Percentiles rank a stretch among this genome's conserved stretches.
Evolutionary conservation across 2,888 invertebrate species (phyloP).

Genomic region (Heteropelma amictum): DNA sequence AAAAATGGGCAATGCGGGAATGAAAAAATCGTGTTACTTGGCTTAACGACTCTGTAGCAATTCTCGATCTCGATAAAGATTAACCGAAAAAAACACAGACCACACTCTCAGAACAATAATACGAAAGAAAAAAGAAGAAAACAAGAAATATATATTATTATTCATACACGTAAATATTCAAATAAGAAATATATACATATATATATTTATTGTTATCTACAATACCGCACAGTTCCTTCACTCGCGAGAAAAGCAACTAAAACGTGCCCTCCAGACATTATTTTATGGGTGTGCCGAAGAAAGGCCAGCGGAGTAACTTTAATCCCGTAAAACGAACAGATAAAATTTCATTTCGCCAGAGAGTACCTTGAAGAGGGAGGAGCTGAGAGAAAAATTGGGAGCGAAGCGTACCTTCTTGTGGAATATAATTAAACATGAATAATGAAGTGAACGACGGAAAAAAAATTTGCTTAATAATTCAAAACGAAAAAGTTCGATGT

Average conservation of each 20-base stretch:
- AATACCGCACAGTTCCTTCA: conserved; percentile 61
- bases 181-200: conserved; percentile 31
- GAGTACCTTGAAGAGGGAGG: conserved; percentile 30
- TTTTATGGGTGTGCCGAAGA: conserved; percentile 25
- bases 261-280: conserved; percentile 58
- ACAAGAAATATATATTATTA: conserved; percentile 34
- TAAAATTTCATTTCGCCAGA: conserved; percentile 25
- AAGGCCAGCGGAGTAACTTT: not conserved
- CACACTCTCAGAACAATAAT: conserved; percentile 51
- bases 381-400: conserved; percentile 36
- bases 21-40: too few relatives aligned
- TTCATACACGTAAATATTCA: conserved; percentile 19
- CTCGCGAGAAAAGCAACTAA: conserved; percentile 48
- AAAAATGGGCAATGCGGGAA: too few relatives aligned
- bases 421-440: not conserved
- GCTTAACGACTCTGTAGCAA: too few relatives aligned
- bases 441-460: not conserved
- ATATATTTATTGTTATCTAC: conserved; percentile 38
- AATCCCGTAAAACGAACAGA: not conserved
- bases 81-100: conserved; percentile 27
- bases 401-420: conserved; percentile 42
- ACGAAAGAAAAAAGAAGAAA: conserved; percentile 2
- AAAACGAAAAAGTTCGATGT: not conserved
- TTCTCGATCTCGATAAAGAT: too few relatives aligned
- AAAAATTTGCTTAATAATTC: too few relatives aligned